Base-by-base conservation (phyloP, 2,113 vertebrate genomes). In the Anguilla rostrata region DNA sequence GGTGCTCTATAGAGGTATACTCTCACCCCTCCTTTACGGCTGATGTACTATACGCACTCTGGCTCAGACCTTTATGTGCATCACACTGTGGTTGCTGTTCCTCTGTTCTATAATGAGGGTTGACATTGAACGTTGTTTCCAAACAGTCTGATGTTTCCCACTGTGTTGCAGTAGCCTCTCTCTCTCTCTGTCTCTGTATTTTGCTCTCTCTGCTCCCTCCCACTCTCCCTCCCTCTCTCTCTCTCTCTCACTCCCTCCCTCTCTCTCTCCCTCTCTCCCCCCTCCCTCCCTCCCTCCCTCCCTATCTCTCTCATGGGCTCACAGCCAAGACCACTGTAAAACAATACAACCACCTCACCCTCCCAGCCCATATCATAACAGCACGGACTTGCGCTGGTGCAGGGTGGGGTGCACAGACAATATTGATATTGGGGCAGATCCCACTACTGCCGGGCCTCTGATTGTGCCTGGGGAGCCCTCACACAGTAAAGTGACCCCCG, bases 291-390 rank as follows among this genome's bases (percentile, higher is more conserved):
- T 34, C 34, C 34, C 34, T 34, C 34, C 34, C 34, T 26, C 20
- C 26, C 8, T 66, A 20, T 66, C 39, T 26, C 57, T 63, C 34
- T 75, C 20, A 7, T 39, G 20, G 83, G 83, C 83, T n/a, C 29
- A 75, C 56, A 71, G 56, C 83, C 56, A 84, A 40, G 39, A 41
- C 83, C 56, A 71, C 83, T 63, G 34, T 8, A 84, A 84, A 29
- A 75, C 41, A 75, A 84, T 40, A 75, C 66, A 84, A 39, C 41
- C 63, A 46, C 83, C 83, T 78, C 49, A 53, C 49, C 34, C 49
- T 53, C 49, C 66, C 56, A 46, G 63, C 63, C 29, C 83, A 84
- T 84, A 84, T 84, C 83, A 84, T 75, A 84, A 84, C 83, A 84
- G 39, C 29, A 39, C 39, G 41, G 63, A 39, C 83, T 26, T 71